These are phyloP conservation scores for Empis livida DNA, from an alignment of 2,888 invertebrate genomes.

Conservation along the genomic window DNA sequence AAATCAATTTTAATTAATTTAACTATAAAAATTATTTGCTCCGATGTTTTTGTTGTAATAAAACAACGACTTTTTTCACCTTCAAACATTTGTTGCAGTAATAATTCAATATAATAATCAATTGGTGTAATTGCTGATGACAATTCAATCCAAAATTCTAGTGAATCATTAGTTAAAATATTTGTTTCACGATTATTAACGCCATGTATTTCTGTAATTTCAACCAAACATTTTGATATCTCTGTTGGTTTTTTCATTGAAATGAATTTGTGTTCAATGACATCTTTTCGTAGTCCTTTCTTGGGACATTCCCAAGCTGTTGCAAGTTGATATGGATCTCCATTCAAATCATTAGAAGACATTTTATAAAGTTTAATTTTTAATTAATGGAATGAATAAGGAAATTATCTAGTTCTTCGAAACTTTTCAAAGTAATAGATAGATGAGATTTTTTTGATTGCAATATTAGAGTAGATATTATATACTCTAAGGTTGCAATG, in stretches of 20 bases:
- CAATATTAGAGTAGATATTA: too few relatives aligned
- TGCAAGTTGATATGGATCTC: neutral
- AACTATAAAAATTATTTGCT: slow-evolving; percentile 26
- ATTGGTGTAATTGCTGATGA: slow-evolving; percentile 36
- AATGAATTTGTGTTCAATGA: slow-evolving; percentile 20
- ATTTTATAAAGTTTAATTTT: too few relatives aligned
- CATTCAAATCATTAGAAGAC: too few relatives aligned
- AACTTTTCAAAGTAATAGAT: too few relatives aligned
- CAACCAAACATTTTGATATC: slow-evolving; percentile 24
- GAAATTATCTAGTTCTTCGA: too few relatives aligned
- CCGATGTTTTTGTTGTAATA: slow-evolving; percentile 25
- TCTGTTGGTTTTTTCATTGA: slow-evolving; percentile 26
- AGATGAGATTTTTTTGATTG: too few relatives aligned
- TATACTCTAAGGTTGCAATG: too few relatives aligned
- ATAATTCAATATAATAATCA: slow-evolving; percentile 37
- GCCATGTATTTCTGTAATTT: slow-evolving; percentile 20
- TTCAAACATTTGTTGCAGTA: slow-evolving; percentile 37
- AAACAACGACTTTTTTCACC: slow-evolving; percentile 37
- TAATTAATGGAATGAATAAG: too few relatives aligned
- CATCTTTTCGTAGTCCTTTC: slow-evolving; percentile 28
- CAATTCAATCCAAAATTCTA: slow-evolving; percentile 21
- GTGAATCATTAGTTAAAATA: slow-evolving; percentile 14
- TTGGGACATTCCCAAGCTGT: slow-evolving; percentile 18
- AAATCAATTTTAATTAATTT: slow-evolving; percentile 30
- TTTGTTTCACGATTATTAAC: slow-evolving; percentile 19